A percentile compares a stretch with the other conserved stretches of the same genome.
phyloP scores from a whole-genome alignment of 2,888 invertebrate species.

The Archaeoteleia sp. region DNA sequence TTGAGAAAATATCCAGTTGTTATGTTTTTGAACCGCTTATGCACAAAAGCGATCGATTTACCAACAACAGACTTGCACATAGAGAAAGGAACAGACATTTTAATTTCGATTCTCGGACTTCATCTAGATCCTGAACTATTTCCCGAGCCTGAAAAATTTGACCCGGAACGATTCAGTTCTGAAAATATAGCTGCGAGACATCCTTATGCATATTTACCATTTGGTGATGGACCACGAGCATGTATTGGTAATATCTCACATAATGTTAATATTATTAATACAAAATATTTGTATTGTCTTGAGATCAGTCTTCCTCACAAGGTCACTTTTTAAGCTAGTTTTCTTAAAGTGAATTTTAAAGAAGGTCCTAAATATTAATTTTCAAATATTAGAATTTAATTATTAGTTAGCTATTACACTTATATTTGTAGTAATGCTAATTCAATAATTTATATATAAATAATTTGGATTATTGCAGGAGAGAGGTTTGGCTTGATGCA shows the following conservation, averaged over 20 bases:
- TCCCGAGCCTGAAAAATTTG: conserved; percentile 76
- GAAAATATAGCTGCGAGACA: conserved; percentile 64
- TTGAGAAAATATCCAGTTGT: conserved; percentile 72
- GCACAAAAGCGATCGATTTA: conserved; percentile 65
- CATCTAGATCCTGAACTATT: conserved; percentile 76
- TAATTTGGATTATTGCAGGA: conserved; percentile 46
- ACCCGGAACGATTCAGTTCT: conserved; percentile 76
- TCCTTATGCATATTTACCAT: conserved; percentile 64
- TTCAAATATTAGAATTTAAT: conserved; percentile 5
- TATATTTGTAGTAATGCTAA: not conserved
- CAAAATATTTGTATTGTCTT: not conserved
- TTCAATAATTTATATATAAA: conserved; percentile 2
- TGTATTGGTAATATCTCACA: conserved; percentile 68
- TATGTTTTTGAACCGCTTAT: conserved; percentile 67
- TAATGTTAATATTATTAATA: conserved; percentile 4
- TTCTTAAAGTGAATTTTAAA: too few relatives aligned
- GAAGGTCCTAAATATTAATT: too few relatives aligned
- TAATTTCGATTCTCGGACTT: conserved; percentile 72
- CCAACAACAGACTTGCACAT: conserved; percentile 57
- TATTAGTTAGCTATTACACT: not conserved
- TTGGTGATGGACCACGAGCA: conserved; percentile 66
- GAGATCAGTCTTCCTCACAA: not conserved
- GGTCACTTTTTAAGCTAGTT: not conserved
- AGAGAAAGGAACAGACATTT: conserved; percentile 62
- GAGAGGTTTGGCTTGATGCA: conserved; percentile 62